Conservation (phyloP, 2,113 vertebrate species). For the Lontra canadensis region DNA sequence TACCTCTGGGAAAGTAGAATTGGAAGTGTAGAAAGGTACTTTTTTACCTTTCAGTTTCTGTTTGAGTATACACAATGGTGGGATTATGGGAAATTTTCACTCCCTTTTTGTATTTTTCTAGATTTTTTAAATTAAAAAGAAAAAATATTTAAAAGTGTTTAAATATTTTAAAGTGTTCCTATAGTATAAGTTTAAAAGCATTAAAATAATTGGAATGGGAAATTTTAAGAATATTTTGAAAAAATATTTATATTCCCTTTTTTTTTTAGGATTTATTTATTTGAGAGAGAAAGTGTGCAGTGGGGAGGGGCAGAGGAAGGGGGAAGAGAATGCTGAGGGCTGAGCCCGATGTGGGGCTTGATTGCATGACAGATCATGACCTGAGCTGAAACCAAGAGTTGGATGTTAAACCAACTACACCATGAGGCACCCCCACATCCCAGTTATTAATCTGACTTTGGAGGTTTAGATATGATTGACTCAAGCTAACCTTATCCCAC, state of each 20-base stretch:
- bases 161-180: constrained; percentile 29
- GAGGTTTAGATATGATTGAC: constrained; percentile 29
- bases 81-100: neutral
- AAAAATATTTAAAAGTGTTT: neutral
- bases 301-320: neutral
- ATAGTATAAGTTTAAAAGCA: neutral
- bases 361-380: neutral
- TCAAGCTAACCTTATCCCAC: neutral
- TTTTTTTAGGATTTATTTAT: neutral
- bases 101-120: constrained; percentile 1
- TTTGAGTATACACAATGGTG: neutral
- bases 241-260: neutral
- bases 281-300: neutral
- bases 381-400: neutral
- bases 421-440: neutral
- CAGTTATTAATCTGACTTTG: constrained; percentile 19
- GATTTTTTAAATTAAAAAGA: constrained; percentile 1
- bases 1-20: neutral
- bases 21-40: neutral
- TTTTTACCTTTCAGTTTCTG: constrained; percentile 34
- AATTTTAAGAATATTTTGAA: constrained; percentile 11
- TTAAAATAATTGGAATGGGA: constrained; percentile 35
- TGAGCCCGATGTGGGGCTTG: neutral
- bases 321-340: neutral
- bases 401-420: neutral